Percentiles rank a stretch among this genome's conserved stretches.
These are phyloP conservation scores for Cotesia glomerata DNA, from an alignment of 1,140 invertebrate species.

Conservation along the genomic window DNA sequence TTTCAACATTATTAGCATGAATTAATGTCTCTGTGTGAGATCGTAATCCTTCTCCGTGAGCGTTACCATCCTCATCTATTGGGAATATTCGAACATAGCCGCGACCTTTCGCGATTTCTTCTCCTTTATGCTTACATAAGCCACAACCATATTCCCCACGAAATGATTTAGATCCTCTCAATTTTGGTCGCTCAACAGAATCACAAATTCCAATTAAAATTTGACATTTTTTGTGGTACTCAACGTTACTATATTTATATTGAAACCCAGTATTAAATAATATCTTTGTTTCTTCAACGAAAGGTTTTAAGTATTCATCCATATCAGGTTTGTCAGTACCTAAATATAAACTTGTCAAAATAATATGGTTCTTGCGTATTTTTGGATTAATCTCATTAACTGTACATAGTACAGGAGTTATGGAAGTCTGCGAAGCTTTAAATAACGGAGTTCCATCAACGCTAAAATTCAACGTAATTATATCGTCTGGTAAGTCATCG, in stretches of 20 bases:
- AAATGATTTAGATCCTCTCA: conserved; percentile 36
- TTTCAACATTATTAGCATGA: background rate
- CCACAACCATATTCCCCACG: conserved; percentile 43
- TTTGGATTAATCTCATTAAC: conserved; percentile 25
- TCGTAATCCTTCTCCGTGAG: conserved; percentile 31
- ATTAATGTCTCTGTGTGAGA: conserved; percentile 29
- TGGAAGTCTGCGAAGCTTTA: conserved; percentile 21
- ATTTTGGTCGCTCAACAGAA: conserved; percentile 33
- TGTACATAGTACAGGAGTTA: conserved; percentile 30
- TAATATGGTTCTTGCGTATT: conserved; percentile 14
- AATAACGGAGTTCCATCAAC: conserved; percentile 35
- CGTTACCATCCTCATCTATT: conserved; percentile 21
- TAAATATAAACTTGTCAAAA: conserved; percentile 34
- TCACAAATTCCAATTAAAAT: conserved; percentile 35
- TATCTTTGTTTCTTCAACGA: conserved; percentile 30
- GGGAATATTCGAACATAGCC: conserved; percentile 32
- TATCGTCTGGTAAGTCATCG: background rate
- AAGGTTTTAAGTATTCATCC: conserved; percentile 37
- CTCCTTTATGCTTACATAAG: conserved; percentile 40
- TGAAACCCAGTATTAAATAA: conserved; percentile 26
- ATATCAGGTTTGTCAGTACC: conserved; percentile 37
- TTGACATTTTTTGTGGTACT: conserved; percentile 32
- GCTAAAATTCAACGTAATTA: conserved; percentile 29
- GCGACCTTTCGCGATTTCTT: conserved; percentile 28
- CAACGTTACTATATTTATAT: conserved; percentile 24